Evolutionary conservation across 2,113 vertebrate genomes (phyloP), one percentile per base, ranked within the genome.

Genomic region (Turdus rufiventris): DNA sequence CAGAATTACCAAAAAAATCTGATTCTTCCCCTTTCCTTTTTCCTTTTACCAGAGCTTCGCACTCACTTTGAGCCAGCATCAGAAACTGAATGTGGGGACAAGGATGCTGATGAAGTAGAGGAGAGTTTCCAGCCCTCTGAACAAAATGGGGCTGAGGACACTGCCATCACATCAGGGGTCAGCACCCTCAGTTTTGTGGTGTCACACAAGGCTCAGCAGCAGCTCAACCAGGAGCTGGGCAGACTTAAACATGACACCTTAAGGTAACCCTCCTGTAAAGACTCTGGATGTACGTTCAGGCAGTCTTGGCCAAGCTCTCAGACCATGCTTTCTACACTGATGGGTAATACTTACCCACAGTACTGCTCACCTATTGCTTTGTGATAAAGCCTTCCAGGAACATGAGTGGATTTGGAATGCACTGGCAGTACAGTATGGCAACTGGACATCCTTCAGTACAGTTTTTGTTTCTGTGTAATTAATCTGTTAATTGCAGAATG

Each of bases 11-110:
- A 56, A 87, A 38, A 26, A 14, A 24, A 5, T 23, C 50, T 50
- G 42, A 3, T 16, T 47, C 51, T 74, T 76, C 33, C 26, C 18
- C 18, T 13, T 96, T 87, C 48, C 33, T 91, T 78, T 13, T 96
- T 87, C 51, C 31, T 91, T 78, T 65, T n/a, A 21, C 34, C 94
- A 99, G 99, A 99, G 97, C 98, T 99, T 85, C 98, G 76, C 91
- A 97, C 98, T 79, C 98, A 99, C 96, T 98, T 98, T 50, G 99
- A 99, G 61, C 98, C 98, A 14, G 95, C 97, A 1, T 98, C 98
- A 6, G 99, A 99, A 96, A 97, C 96, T 0, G 98, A 99, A 93
- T 98, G 98, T 15, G 98, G 97, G 5, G 98, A 99, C 60, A 99
- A 99, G 88, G 98, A 98, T 0, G n/a, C 62, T 1, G 98, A 98